Percentiles rank a stretch among this genome's conserved stretches.
These are phyloP conservation scores for Acronicta psi DNA, from an alignment of 2,888 invertebrate genomes.

Conservation along the genomic window DNA sequence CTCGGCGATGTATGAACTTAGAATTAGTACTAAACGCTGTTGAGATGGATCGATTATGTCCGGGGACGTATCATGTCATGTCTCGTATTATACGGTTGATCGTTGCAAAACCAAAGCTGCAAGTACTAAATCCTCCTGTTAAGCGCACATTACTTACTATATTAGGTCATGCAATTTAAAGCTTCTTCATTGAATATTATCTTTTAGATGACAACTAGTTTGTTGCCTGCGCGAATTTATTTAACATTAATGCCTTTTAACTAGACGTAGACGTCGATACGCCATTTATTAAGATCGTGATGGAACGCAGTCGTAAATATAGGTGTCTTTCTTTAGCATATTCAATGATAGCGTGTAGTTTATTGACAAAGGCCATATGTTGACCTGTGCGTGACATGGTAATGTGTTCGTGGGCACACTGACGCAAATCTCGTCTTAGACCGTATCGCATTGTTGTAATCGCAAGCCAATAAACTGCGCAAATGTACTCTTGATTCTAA, in stretches of 20 bases:
- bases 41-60: conserved; percentile 69
- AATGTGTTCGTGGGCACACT: conserved; percentile 42
- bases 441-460: conserved; percentile 51
- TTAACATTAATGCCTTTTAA: conserved; percentile 59
- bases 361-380: conserved; percentile 54
- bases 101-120: conserved; percentile 62
- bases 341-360: conserved; percentile 51
- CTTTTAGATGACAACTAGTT: conserved; percentile 58
- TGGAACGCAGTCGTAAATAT: conserved; percentile 55
- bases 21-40: conserved; percentile 72
- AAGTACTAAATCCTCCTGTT: conserved; percentile 58
- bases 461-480: conserved; percentile 54
- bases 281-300: conserved; percentile 58
- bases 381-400: conserved; percentile 54
- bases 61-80: conserved; percentile 65
- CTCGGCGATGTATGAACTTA: conserved; percentile 73
- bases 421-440: conserved; percentile 28
- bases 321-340: conserved; percentile 56
- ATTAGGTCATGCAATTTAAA: conserved; percentile 67
- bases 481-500: conserved; percentile 44
- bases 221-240: conserved; percentile 59
- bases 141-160: conserved; percentile 65
- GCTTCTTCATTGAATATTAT: conserved; percentile 70
- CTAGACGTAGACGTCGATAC: conserved; percentile 51
- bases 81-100: conserved; percentile 59